Conservation (phyloP, 2,113 vertebrate species). For the Cyanoramphus novaezelandiae region DNA sequence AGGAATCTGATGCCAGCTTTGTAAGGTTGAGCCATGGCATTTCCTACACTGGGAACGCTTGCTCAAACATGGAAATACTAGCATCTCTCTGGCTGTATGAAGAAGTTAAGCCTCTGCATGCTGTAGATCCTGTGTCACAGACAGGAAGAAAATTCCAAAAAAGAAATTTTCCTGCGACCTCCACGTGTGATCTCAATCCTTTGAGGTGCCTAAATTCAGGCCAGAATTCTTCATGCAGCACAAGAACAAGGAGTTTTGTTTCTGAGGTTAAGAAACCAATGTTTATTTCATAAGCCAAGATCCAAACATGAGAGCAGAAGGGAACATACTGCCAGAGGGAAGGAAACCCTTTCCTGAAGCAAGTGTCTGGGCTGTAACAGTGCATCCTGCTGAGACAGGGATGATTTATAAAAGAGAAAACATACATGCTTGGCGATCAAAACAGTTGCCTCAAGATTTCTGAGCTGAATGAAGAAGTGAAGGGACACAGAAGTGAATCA, state of each 20-base stretch:
- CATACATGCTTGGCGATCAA: neutral
- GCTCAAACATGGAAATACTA: neutral
- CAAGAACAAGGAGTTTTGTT: constrained; percentile 18
- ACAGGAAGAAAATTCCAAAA: neutral
- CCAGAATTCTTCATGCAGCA: neutral
- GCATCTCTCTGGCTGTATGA: neutral
- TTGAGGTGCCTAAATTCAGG: neutral
- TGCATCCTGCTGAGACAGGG: constrained; percentile 26
- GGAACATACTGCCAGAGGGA: constrained; percentile 53
- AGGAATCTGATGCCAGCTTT: neutral
- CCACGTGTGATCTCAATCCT: neutral
- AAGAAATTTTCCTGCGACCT: neutral
- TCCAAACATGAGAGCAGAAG: constrained; percentile 40
- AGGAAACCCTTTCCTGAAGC: constrained; percentile 56
- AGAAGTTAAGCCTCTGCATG: neutral
- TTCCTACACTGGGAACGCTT: neutral
- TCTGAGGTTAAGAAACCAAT: neutral
- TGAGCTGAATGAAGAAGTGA: neutral
- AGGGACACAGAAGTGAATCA: neutral
- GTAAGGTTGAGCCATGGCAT: neutral
- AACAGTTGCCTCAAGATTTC: constrained; percentile 41
- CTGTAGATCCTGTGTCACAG: neutral
- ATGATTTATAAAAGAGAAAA: constrained; percentile 12
- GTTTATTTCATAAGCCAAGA: constrained; percentile 55
- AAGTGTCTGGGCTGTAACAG: constrained; percentile 41